Evolutionary conservation across 2,888 invertebrate species (phyloP).

Genomic region (Thysanoteuthis rhombus): DNA sequence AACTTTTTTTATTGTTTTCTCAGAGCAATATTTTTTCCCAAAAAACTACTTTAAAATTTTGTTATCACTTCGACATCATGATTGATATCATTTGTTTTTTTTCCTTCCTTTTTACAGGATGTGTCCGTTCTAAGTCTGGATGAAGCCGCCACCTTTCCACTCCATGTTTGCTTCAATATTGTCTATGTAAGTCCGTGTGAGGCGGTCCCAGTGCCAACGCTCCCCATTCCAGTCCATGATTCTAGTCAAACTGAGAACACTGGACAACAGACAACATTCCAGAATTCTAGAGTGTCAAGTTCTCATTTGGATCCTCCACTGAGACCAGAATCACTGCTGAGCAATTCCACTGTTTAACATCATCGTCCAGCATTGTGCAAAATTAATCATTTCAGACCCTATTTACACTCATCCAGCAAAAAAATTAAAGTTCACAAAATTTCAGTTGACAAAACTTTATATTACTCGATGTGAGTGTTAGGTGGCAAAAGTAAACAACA

Average conservation of each 20-base stretch:
- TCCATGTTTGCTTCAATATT: conserved; percentile 78
- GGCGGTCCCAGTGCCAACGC: not conserved
- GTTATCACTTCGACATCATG: no score
- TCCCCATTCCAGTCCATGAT: not conserved
- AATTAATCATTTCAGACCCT: not conserved
- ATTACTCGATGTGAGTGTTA: not conserved
- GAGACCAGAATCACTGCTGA: not conserved
- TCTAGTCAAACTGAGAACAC: not conserved
- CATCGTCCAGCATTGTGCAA: not conserved
- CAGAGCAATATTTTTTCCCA: no score
- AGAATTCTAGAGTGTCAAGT: not conserved
- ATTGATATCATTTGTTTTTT: no score
- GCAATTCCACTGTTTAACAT: not conserved
- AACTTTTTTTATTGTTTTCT: no score
- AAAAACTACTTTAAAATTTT: no score
- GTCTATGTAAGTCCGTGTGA: conserved; percentile 29
- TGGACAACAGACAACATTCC: not conserved
- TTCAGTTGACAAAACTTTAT: not conserved
- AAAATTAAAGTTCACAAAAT: not conserved
- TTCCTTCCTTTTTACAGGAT: conserved; percentile 54
- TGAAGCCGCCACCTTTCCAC: conserved; percentile 75
- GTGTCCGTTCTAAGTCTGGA: conserved; percentile 70
- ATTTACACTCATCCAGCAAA: not conserved
- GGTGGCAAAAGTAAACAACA: no score
- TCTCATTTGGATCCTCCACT: not conserved